Conservation (phyloP, 2,888 invertebrate genomes). For the Neoaliturus tenellus region DNA sequence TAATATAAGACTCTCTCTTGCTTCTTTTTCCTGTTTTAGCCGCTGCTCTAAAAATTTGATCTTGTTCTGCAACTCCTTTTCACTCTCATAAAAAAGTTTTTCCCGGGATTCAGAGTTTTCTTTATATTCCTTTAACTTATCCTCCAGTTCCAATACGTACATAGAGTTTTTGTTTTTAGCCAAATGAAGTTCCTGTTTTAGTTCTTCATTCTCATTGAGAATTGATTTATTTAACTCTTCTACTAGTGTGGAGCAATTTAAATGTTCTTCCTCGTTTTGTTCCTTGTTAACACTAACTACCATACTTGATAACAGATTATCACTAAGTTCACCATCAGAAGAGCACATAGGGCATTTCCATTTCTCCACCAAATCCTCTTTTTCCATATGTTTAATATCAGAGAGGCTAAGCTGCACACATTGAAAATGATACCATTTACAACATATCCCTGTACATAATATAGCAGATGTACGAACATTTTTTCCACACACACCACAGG, state of each 20-base stretch:
- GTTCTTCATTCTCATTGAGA: not conserved
- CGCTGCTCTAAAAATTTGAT: not conserved
- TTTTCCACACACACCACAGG: not conserved
- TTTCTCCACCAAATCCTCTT: not conserved
- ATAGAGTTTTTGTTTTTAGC: conserved; percentile 15
- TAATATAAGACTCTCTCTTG: too few species aligned
- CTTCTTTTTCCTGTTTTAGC: not conserved
- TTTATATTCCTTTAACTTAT: conserved; percentile 6
- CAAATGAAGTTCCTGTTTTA: conserved; percentile 1
- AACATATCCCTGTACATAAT: not conserved
- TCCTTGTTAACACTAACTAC: not conserved
- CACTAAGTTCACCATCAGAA: not conserved
- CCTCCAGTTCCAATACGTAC: not conserved
- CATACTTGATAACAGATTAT: not conserved
- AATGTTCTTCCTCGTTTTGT: not conserved
- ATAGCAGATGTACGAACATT: not conserved
- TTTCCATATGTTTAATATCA: not conserved
- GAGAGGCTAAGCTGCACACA: not conserved
- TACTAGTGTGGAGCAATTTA: conserved; percentile 20
- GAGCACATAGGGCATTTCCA: conserved; percentile 17
- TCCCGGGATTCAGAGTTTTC: not conserved
- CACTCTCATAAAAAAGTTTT: conserved; percentile 1
- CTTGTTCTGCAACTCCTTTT: not conserved
- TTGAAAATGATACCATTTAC: conserved; percentile 20
- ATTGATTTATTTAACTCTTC: conserved; percentile 32